Evolutionary conservation across 2,113 vertebrate species (phyloP).

Genomic region (Machaerirhynchus nigripectus): DNA sequence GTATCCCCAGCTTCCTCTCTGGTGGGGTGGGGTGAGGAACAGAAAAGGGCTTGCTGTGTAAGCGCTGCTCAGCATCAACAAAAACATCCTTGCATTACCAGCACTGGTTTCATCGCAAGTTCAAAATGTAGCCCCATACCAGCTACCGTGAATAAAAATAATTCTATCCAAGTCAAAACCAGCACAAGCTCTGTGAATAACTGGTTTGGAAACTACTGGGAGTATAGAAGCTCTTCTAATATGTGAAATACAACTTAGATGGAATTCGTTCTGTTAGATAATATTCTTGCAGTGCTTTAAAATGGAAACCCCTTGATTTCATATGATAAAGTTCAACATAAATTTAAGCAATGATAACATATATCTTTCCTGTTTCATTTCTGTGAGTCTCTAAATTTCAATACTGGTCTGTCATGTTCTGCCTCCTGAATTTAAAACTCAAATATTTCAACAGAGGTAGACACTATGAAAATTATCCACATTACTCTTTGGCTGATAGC

Average conservation of each 20-base stretch:
- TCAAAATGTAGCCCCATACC: neutral
- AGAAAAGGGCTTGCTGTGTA: neutral
- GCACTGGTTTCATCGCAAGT: neutral
- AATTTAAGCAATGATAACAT: neutral
- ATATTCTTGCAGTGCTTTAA: neutral
- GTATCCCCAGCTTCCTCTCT: neutral
- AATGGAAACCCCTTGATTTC: neutral
- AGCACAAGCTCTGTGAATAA: neutral
- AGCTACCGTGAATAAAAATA: neutral
- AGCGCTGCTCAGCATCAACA: rapidly evolving
- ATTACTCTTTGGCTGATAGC: neutral
- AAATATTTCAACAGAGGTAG: neutral
- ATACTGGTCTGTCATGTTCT: neutral
- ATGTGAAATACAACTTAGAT: neutral
- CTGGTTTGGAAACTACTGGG: neutral
- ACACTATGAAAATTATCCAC: neutral
- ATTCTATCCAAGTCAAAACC: neutral
- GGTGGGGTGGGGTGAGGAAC: rapidly evolving
- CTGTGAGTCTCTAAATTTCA: neutral
- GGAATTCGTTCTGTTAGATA: neutral
- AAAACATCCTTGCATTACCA: neutral
- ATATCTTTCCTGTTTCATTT: neutral
- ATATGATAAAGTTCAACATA: neutral
- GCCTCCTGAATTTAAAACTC: neutral
- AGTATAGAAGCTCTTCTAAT: neutral